Base-by-base conservation (phyloP, 2,797 vertebrate species). In the Austrolebias charrua region DNA sequence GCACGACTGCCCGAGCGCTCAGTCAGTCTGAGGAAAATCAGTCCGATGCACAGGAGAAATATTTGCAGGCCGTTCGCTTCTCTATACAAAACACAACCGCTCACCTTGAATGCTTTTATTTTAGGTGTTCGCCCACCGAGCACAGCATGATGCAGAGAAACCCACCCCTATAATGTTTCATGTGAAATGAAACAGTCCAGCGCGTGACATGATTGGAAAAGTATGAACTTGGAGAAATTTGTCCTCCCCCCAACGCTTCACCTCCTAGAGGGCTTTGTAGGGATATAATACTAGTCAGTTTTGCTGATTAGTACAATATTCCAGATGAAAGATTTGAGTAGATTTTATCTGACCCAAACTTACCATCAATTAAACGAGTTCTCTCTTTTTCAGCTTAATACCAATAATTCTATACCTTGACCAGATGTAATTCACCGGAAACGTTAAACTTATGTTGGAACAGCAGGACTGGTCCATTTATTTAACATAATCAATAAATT, bases 151-250 rank as follows among this genome's bases (percentile, higher is more conserved):
- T 43, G 59, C 65, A 60, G 59, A 58, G 66, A 70, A 45, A 67
- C 11, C 11, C 44, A 42, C 43, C 56, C 20, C 11, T 59, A 63
- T 43, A 15, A 70, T 45, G 74, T 47, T 69, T 76, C 45, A 71
- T 80, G 76, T 67, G 52, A 62, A 62, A 66, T 18, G 54, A 66
- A 65, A 74, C 79, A 73, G 66, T 62, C 55, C 49, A 52, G 70
- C 51, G 43, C 65, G 64, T 51, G 33, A 19, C 19, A 46, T 68
- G 16, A 68, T 46, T 59, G 60, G 42, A 50, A 16, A 48, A 42
- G 38, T 18, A 49, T 57, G 5, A 75, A 68, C 33, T 42, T 56
- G 28, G 16, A 50, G 6, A 51, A 65, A 57, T 19, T 6, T 2
- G 4, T 61, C 20, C 24, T 24, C 3, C 3, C 24, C 24, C 24